phyloP scores from a whole-genome alignment of 2,113 vertebrate genomes.

The Psettodes erumei region DNA sequence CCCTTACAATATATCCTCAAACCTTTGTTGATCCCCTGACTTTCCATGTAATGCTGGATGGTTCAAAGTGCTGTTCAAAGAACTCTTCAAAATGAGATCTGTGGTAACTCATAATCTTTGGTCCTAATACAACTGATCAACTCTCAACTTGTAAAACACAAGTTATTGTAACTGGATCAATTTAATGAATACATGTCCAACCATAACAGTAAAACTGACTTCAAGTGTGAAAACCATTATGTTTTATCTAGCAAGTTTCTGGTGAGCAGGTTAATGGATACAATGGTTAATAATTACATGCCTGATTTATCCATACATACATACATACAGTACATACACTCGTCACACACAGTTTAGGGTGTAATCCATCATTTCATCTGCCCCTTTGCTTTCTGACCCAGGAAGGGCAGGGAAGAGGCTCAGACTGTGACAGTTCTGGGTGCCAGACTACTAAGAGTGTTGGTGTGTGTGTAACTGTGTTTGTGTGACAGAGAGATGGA shows the following conservation, averaged over 20 bases:
- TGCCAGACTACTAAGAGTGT: not conserved
- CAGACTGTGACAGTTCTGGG: not conserved
- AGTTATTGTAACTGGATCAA: not conserved
- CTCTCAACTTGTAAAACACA: not conserved
- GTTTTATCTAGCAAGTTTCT: not conserved
- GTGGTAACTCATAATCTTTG: not conserved
- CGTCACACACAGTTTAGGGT: not conserved
- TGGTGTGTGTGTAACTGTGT: not conserved
- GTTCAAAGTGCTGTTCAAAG: too few species aligned
- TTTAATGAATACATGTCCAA: not conserved
- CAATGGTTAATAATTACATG: not conserved
- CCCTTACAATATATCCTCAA: too few species aligned
- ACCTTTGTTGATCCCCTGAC: too few species aligned
- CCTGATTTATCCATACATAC: too few species aligned
- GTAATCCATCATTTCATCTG: conserved; percentile 45
- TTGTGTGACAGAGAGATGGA: not conserved
- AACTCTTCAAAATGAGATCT: too few species aligned
- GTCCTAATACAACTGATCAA: not conserved
- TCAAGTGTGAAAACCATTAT: not conserved
- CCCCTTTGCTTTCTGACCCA: conserved; percentile 9
- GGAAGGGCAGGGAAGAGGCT: not conserved
- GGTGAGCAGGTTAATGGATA: not conserved
- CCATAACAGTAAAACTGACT: not conserved
- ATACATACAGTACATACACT: not conserved
- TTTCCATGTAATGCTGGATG: too few species aligned